Conservation (phyloP, 2,888 invertebrate species). For the Philhelius pedissequus region DNA sequence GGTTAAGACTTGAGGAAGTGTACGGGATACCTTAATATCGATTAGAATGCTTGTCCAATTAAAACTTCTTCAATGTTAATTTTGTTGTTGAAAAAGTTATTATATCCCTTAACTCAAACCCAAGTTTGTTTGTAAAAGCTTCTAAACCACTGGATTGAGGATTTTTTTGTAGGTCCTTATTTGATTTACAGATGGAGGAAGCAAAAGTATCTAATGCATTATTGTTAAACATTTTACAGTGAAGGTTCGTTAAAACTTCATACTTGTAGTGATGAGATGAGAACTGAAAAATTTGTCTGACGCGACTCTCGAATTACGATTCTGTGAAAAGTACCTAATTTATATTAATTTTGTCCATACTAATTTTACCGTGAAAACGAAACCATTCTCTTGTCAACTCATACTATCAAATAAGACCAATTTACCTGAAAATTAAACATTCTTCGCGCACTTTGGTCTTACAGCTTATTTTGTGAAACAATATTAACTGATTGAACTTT, state of each 20-base stretch:
- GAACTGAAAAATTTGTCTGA: not conserved
- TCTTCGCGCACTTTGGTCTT: too few relatives aligned
- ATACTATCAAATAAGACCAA: too few relatives aligned
- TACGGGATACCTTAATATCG: conserved; percentile 11
- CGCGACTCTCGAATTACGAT: not conserved
- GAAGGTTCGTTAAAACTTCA: not conserved
- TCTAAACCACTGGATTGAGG: not conserved
- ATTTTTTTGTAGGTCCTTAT: not conserved
- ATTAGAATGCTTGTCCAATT: conserved; percentile 5
- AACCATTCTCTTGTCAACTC: too few relatives aligned
- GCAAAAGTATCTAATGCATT: too few relatives aligned
- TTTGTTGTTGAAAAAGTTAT: conserved; percentile 23
- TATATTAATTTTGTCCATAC: too few relatives aligned
- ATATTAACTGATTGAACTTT: too few relatives aligned
- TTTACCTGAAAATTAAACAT: too few relatives aligned
- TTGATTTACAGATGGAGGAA: not conserved
- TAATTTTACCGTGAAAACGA: too few relatives aligned
- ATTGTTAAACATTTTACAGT: not conserved
- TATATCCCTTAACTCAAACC: not conserved
- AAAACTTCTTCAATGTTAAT: conserved; percentile 19
- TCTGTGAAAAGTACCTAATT: not conserved
- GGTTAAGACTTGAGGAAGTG: not conserved
- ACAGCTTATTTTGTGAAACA: too few relatives aligned
- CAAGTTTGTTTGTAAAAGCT: not conserved
- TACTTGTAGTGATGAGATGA: not conserved